Conservation (phyloP, 1,140 invertebrate genomes). For the Lysiphlebus fabarum region DNA sequence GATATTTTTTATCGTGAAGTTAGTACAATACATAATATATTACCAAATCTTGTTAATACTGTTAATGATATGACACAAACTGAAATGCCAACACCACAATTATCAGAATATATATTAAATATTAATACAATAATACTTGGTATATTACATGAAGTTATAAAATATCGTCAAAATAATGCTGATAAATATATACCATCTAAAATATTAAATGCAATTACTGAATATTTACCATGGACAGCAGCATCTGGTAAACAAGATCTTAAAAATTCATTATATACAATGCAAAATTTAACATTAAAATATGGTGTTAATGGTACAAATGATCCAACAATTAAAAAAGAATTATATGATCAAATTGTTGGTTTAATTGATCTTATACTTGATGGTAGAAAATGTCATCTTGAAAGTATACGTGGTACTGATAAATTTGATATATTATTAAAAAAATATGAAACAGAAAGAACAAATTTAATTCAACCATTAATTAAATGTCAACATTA, state of each 20-base stretch:
- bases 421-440: conserved; percentile 60
- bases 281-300: conserved; percentile 59
- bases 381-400: conserved; percentile 69
- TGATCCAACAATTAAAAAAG: conserved; percentile 54
- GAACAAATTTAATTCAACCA: conserved; percentile 63
- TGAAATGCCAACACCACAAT: conserved; percentile 54
- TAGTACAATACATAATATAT: conserved; percentile 57
- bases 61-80: conserved; percentile 58
- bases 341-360: conserved; percentile 69
- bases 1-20: conserved; percentile 75
- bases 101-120: conserved; percentile 57
- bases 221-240: conserved; percentile 68
- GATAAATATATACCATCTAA: conserved; percentile 53
- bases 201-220: conserved; percentile 44
- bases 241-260: conserved; percentile 58
- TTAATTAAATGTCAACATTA: conserved; percentile 70
- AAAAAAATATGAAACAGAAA: conserved; percentile 67
- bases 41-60: conserved; percentile 57
- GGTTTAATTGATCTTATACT: conserved; percentile 74
- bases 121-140: conserved; percentile 59
- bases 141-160: conserved; percentile 59
- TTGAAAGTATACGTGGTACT: conserved; percentile 65
- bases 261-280: conserved; percentile 55
- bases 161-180: conserved; percentile 59
- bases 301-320: conserved; percentile 59